Percentiles rank a stretch among this genome's conserved stretches.
phyloP scores from a whole-genome alignment of 2,797 vertebrate genomes.

The Chaunax sp. region DNA sequence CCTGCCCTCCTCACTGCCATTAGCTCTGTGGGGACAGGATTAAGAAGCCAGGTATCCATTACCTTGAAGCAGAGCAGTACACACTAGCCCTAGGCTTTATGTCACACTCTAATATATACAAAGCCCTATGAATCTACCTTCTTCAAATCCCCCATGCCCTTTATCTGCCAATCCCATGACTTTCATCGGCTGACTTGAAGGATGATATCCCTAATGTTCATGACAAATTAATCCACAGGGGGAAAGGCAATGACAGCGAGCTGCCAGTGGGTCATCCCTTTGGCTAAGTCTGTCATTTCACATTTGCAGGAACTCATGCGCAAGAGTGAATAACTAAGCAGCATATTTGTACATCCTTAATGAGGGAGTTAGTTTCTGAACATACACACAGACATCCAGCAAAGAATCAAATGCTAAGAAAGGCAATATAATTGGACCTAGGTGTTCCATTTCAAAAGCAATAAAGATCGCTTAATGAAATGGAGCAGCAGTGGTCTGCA shows the following conservation, averaged over 20 bases:
- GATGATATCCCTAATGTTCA: slow-evolving; percentile 88
- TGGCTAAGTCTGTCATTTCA: slow-evolving; percentile 85
- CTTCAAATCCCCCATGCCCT: slow-evolving; percentile 82
- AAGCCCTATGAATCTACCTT: slow-evolving; percentile 75
- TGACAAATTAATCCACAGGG: slow-evolving; percentile 89
- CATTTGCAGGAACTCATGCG: slow-evolving; percentile 75
- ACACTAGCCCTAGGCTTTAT: slow-evolving; percentile 70
- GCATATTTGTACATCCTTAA: slow-evolving; percentile 73
- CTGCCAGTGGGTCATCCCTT: slow-evolving; percentile 84
- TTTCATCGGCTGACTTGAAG: slow-evolving; percentile 85
- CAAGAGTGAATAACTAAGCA: slow-evolving; percentile 74
- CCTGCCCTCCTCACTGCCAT: not conserved
- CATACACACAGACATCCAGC: slow-evolving; percentile 31
- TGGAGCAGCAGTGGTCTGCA: slow-evolving; percentile 1
- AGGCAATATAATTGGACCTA: slow-evolving; percentile 57
- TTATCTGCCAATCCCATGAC: slow-evolving; percentile 83
- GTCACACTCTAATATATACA: slow-evolving; percentile 79
- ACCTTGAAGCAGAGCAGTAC: slow-evolving; percentile 68
- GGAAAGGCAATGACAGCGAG: slow-evolving; percentile 85
- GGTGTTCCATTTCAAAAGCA: slow-evolving; percentile 48
- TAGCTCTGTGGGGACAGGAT: slow-evolving; percentile 61
- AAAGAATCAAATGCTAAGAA: slow-evolving; percentile 40
- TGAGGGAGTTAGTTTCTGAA: slow-evolving; percentile 34
- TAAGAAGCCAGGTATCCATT: slow-evolving; percentile 80
- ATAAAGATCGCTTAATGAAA: slow-evolving; percentile 42